phyloP scores from a whole-genome alignment of 2,113 vertebrate genomes.

The Arothron firmamentum region DNA sequence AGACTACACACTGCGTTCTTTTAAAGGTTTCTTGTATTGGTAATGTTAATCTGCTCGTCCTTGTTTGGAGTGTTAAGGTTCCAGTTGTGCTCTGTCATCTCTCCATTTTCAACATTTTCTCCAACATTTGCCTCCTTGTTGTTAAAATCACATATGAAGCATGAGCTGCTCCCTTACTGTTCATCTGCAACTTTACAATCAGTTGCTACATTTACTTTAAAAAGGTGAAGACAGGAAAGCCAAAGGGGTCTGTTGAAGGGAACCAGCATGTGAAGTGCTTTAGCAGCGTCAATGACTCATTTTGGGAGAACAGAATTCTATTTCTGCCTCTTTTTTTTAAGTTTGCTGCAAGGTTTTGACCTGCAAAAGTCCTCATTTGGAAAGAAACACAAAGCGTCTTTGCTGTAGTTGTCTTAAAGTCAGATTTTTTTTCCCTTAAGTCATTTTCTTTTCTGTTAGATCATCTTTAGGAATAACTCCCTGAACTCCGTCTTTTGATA shows the following conservation, averaged over 20 bases:
- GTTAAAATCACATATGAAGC: too few species aligned
- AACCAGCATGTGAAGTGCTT: constrained; percentile 16
- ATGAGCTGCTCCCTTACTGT: too few species aligned
- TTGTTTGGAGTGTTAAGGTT: too few species aligned
- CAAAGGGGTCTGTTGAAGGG: constrained; percentile 9
- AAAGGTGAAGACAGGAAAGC: constrained; percentile 16
- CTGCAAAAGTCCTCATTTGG: constrained; percentile 1
- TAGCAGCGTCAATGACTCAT: constrained; percentile 1
- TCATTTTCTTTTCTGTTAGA: constrained; percentile 19
- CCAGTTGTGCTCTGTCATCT: too few species aligned
- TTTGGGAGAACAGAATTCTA: background rate
- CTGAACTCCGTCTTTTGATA: constrained; percentile 33
- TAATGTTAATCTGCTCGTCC: too few species aligned
- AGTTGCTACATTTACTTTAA: too few species aligned
- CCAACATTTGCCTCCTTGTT: too few species aligned
- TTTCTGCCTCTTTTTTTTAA: background rate
- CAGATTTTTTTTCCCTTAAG: constrained; percentile 9
- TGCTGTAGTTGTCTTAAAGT: background rate
- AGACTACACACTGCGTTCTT: too few species aligned
- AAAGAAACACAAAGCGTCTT: constrained; percentile 4
- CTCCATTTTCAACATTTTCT: too few species aligned
- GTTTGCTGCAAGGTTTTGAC: constrained; percentile 14
- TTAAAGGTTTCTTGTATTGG: too few species aligned
- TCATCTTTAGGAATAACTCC: constrained; percentile 27
- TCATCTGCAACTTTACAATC: too few species aligned